Base-by-base conservation (phyloP, 2,888 invertebrate genomes). In the Pyrocoelia pectoralis region DNA sequence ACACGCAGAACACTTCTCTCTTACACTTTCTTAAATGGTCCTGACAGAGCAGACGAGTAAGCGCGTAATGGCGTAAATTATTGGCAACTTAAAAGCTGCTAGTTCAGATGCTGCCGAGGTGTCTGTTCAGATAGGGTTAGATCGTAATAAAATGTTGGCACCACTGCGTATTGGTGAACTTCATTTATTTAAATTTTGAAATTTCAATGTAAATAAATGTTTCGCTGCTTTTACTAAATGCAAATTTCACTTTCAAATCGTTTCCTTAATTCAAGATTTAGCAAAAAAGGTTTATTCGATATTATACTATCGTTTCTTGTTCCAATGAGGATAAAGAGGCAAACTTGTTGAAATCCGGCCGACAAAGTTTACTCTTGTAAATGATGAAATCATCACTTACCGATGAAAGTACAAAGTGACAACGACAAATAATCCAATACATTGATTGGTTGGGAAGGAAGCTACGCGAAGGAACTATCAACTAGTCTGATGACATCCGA, bases 161-260 rank as follows among this genome's bases (percentile, higher is more conserved):
- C 70, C 75, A 75, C 76, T 75, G 73, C 72, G 70, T 73, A 64
- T 64, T 67, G 64, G 67, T 56, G 74, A 66, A 72, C 74, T 76
- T 75, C 74, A 74, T 75, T 76, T 75, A 76, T 74, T 77, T 74
- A 76, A 76, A 76, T 76, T 76, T 73, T 72, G 74, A 75, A 76
- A 61, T 76, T 78, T 76, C 76, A 75, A 78, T 76, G 76, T 75
- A 75, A 77, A 77, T 78, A 76, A 76, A 78, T 73, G 75, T 72
- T 55, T 56, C 58, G 61, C 52, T 48, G 60, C 61, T 58, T 61
- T 61, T 58, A 58, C 62, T 55, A 61, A 61, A 65, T 65, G 65
- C 61, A 61, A 65, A 65, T 65, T 63, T 63, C 17, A 49, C 58
- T 63, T 63, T 63, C 56, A 62, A 62, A 62, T 52, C 53, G 57